Percentiles rank a stretch among this genome's conserved stretches.
Evolutionary conservation across 2,888 invertebrate species (phyloP).

Genomic region (Leptura quadrifasciata): DNA sequence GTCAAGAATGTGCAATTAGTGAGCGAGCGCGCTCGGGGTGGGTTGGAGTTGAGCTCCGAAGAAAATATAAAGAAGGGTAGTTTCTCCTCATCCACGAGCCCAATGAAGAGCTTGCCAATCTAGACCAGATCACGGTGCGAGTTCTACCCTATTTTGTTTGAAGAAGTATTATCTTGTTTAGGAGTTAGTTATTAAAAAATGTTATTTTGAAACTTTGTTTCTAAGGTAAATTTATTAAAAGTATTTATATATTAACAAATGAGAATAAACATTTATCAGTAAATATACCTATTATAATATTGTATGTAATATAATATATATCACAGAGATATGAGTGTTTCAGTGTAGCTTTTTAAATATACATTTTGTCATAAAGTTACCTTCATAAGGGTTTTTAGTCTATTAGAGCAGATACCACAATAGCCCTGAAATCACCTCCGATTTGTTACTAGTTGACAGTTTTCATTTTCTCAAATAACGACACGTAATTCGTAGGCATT

Average conservation of each 20-base stretch:
- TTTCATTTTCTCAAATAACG: too few relatives aligned
- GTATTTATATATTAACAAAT: slow-evolving; percentile 1
- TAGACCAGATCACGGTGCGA: slow-evolving; percentile 49
- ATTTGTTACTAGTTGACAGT: too few relatives aligned
- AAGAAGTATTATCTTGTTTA: slow-evolving; percentile 43
- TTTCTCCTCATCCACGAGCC: slow-evolving; percentile 65
- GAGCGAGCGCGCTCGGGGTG: slow-evolving; percentile 80
- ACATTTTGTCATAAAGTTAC: too few relatives aligned
- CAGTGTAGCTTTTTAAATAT: too few relatives aligned
- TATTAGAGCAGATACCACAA: too few relatives aligned
- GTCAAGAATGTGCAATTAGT: slow-evolving; percentile 98
- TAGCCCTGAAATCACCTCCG: too few relatives aligned
- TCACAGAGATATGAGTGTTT: too few relatives aligned
- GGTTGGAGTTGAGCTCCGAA: slow-evolving; percentile 72
- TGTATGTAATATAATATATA: too few relatives aligned
- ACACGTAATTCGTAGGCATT: too few relatives aligned
- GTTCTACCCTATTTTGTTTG: slow-evolving; percentile 31
- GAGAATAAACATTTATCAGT: not conserved
- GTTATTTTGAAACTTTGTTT: slow-evolving; percentile 22
- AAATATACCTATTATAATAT: too few relatives aligned
- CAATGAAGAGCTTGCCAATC: slow-evolving; percentile 69
- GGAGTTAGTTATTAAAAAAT: slow-evolving; percentile 36
- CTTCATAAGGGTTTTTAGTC: too few relatives aligned
- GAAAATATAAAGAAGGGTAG: slow-evolving; percentile 83
- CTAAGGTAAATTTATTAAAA: slow-evolving; percentile 10